A percentile compares a stretch with the other conserved stretches of the same genome.
phyloP scores from a whole-genome alignment of 2,113 vertebrate genomes.

The Plestiodon gilberti region DNA sequence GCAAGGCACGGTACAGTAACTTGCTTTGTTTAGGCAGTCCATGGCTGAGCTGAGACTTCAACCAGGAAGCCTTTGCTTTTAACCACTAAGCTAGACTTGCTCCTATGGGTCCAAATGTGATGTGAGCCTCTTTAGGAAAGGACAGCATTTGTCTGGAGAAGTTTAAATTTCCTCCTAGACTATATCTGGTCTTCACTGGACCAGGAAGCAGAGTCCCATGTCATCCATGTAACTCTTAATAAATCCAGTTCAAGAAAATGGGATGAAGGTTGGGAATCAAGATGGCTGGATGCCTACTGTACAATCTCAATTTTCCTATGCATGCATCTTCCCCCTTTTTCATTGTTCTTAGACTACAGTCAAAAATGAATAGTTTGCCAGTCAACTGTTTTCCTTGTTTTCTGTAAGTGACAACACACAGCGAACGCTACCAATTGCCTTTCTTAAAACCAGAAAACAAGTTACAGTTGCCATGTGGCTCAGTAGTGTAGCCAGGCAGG shows the following conservation, averaged over 20 bases:
- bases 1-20: background rate
- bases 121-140: background rate
- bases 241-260: background rate
- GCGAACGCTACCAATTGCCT: background rate
- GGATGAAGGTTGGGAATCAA: too few relatives aligned
- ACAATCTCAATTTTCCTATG: background rate
- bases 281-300: background rate
- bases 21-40: too few relatives aligned
- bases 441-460: background rate
- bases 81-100: background rate
- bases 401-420: background rate
- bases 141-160: background rate
- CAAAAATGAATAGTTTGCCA: background rate
- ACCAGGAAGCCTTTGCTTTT: too few relatives aligned
- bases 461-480: background rate
- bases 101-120: background rate
- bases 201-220: background rate
- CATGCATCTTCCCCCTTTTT: background rate
- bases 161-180: background rate
- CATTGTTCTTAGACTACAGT: background rate
- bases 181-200: background rate
- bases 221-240: background rate
- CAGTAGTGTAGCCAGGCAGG: too few relatives aligned
- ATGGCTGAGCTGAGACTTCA: too few relatives aligned
- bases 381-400: background rate